Base-by-base conservation (phyloP, 1,140 invertebrate species). In the Drosophila funebris region DNA sequence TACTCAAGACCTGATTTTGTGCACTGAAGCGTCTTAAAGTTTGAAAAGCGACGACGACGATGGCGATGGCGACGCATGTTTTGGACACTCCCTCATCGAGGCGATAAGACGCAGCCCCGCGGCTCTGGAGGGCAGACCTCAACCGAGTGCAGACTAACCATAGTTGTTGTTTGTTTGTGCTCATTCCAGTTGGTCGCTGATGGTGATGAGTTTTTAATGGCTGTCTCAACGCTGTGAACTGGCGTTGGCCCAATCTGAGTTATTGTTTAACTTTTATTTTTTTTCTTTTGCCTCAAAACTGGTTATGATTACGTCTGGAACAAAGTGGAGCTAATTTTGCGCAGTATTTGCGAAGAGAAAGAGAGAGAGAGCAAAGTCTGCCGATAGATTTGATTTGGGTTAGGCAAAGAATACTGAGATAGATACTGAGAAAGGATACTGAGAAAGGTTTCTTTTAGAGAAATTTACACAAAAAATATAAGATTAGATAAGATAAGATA, bases 151-250 rank as follows among this genome's bases (percentile, higher is more conserved):
- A 22, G 48, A n/a, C 63, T 37, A 4, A 24, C 4, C 18, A 13
- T 24, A 6, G 14, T 46, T 5, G 18, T 24, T 13, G 29, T 46
- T 29, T 66, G 62, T 31, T 56, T 69, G 68, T 73, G 82, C 67
- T 75, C 74, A 82, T 85, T 87, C 82, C 82, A 87, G 82, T 87
- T 87, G 82, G 82, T 44, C 61, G 68, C 61, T 66, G 68, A 56
- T 80, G 78, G 70, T 87, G 82, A 87, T 87, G 82, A 87, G 82
- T 75, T 87, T 87, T 87, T 87, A 87, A 87, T 87, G 82, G 82
- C 82, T 57, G 80, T 80, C 79, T 53, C 70, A 71, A 46, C 54
- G 44, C 22, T 37, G 60, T 52, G 46, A 39, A 57, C 56, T 69
- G 76, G 58, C 76, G 60, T 56, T 75, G 72, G 58, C 66, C 79